Conservation (phyloP, 2,113 vertebrate genomes). For the Mesocricetus auratus region DNA sequence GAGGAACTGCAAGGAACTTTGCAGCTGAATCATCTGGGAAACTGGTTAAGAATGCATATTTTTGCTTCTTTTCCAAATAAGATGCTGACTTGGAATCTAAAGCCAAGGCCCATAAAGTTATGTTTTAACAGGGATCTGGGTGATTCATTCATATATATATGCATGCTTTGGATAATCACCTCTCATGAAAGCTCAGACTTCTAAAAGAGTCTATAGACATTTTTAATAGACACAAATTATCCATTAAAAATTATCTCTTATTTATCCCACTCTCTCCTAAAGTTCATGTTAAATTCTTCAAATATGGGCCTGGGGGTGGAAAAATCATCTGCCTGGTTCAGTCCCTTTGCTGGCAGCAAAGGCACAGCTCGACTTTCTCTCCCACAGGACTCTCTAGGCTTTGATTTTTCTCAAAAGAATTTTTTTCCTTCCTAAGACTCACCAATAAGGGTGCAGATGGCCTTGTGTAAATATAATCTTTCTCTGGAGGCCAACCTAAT, state of each 20-base stretch:
- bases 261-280: not conserved
- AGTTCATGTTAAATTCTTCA: slow-evolving; percentile 9
- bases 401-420: slow-evolving; percentile 34
- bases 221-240: not conserved
- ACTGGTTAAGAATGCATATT: slow-evolving; percentile 19
- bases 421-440: not conserved
- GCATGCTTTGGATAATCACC: not conserved
- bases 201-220: not conserved
- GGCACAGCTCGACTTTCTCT: not conserved
- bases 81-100: slow-evolving; percentile 28
- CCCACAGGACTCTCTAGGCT: not conserved
- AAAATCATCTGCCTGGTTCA: not conserved
- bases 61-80: slow-evolving; percentile 46
- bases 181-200: slow-evolving; percentile 21
- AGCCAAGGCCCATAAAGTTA: not conserved
- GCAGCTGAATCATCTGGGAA: slow-evolving; percentile 37
- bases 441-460: not conserved
- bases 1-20: not conserved
- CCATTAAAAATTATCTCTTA: not conserved
- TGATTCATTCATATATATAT: not conserved
- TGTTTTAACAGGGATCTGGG: slow-evolving; percentile 53
- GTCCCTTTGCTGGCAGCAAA: not conserved
- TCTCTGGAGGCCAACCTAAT: not conserved
- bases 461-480: slow-evolving; percentile 25
- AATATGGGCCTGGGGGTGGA: not conserved